Evolutionary conservation across 2,888 invertebrate species (phyloP).

Genomic region (Rhaphigaster nebulosa): DNA sequence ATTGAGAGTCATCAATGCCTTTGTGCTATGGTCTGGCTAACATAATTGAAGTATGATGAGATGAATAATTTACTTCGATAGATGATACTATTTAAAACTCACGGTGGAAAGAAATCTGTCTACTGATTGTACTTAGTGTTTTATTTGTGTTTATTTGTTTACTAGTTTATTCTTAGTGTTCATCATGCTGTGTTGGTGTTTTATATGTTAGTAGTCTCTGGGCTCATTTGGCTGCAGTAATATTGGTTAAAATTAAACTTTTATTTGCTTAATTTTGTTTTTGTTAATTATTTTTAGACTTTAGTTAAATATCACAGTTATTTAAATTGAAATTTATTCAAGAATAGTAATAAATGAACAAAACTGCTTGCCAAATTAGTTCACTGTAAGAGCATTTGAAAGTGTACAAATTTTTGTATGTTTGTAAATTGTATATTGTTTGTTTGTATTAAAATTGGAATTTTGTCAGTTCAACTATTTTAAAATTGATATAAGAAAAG

Average conservation of each 20-base stretch:
- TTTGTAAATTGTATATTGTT: background rate
- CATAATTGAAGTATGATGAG: background rate
- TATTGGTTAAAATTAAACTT: background rate
- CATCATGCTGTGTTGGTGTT: background rate
- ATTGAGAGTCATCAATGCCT: background rate
- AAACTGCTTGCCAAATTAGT: slow-evolving; percentile 28
- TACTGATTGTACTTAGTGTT: slow-evolving; percentile 40
- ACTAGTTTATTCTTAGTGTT: slow-evolving; percentile 23
- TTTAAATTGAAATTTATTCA: background rate
- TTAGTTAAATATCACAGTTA: background rate
- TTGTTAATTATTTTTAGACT: background rate
- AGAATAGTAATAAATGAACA: background rate
- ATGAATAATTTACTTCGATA: background rate
- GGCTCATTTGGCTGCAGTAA: background rate
- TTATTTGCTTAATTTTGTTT: background rate
- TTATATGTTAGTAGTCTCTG: slow-evolving; percentile 29
- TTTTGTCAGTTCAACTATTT: slow-evolving; percentile 13
- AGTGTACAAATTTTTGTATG: background rate
- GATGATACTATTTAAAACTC: slow-evolving; percentile 4
- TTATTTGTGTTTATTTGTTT: slow-evolving; percentile 26
- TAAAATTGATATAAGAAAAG: background rate
- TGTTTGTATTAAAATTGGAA: slow-evolving; percentile 38
- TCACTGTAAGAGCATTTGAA: background rate
- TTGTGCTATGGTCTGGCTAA: background rate
- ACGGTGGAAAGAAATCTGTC: slow-evolving; percentile 49